phyloP scores from a whole-genome alignment of 2,113 vertebrate species.

The Sciurus niger region DNA sequence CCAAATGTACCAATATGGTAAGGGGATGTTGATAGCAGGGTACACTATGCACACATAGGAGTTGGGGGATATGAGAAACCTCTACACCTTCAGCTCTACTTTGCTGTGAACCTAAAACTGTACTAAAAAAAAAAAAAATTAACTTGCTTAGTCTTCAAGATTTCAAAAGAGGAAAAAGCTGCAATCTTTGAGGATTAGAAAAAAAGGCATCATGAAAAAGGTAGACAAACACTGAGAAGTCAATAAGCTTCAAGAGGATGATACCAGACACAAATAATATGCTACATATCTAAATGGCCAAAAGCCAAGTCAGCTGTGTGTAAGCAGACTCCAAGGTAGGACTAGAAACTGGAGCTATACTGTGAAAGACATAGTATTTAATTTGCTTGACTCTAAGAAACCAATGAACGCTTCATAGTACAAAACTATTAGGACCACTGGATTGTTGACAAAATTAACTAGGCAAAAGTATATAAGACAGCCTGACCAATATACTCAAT shows the following conservation, averaged over 20 bases:
- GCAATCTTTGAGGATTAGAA: neutral
- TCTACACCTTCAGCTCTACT: neutral
- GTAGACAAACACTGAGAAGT: neutral
- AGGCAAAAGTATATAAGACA: neutral
- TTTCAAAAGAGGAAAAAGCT: neutral
- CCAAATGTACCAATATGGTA: no score
- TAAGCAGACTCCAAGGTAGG: neutral
- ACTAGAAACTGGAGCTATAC: neutral
- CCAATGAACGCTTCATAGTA: neutral
- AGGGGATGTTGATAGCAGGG: neutral
- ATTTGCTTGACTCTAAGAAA: neutral
- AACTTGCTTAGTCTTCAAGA: neutral
- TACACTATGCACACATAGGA: neutral
- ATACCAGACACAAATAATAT: neutral
- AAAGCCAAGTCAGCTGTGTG: neutral
- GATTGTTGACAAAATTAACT: neutral
- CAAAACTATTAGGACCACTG: neutral
- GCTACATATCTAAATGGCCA: neutral
- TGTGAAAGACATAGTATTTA: neutral
- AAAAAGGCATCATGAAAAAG: neutral
- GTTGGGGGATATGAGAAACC: no score
- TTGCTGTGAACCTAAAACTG: neutral
- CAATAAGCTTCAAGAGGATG: no score
- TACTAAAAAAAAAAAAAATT: neutral
- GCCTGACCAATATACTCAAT: neutral